phyloP scores from a whole-genome alignment of 2,797 vertebrate genomes.

The Ciconia nigra region DNA sequence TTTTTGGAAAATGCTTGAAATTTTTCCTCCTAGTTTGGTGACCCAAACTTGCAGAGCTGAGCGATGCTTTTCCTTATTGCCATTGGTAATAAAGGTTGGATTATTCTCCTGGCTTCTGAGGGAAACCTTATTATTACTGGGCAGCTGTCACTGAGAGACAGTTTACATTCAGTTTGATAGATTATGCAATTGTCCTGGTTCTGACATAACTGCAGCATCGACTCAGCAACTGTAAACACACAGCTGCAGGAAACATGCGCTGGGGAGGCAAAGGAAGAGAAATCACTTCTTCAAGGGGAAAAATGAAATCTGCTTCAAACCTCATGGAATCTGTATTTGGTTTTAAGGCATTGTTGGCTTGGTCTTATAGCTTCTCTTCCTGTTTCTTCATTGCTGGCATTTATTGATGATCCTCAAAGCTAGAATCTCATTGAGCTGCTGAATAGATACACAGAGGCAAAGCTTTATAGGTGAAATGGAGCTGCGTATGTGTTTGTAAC shows the following conservation, averaged over 20 bases:
- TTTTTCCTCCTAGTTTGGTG: background rate
- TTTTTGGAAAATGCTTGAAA: background rate
- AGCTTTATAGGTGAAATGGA: background rate
- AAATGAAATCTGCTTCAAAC: background rate
- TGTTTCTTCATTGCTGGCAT: background rate
- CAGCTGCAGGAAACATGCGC: background rate
- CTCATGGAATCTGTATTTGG: background rate
- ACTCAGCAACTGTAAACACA: background rate
- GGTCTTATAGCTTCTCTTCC: background rate
- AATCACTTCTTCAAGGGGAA: background rate
- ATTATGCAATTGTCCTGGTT: conserved; percentile 54
- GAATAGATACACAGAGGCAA: background rate
- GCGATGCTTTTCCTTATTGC: background rate
- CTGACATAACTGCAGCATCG: background rate
- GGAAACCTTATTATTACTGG: background rate
- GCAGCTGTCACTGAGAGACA: background rate
- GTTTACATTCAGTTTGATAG: background rate
- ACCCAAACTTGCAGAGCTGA: background rate
- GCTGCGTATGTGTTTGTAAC: background rate
- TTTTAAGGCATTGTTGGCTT: background rate
- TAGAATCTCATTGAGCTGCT: background rate
- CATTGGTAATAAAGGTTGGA: background rate
- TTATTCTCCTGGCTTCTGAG: background rate
- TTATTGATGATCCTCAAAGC: background rate
- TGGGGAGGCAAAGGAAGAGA: background rate